phyloP scores from a whole-genome alignment of 2,113 vertebrate genomes.

The Rafetus swinhoei region DNA sequence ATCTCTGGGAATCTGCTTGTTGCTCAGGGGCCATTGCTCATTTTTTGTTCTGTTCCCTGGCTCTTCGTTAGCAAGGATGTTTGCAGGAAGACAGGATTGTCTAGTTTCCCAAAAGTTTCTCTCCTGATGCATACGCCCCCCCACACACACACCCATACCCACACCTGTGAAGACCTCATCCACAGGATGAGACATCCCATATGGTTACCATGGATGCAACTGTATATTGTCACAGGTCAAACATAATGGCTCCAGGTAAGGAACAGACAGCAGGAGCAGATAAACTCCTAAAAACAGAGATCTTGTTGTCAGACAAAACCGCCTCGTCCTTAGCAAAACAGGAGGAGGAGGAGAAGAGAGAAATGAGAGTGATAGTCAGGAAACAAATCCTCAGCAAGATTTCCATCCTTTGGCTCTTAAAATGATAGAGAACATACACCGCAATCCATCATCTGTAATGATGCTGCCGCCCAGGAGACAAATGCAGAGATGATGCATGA shows the following conservation, averaged over 20 bases:
- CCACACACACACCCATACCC: no score
- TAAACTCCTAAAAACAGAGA: background rate
- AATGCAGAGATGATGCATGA: background rate
- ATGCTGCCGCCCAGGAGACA: rapidly evolving
- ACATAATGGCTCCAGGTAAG: background rate
- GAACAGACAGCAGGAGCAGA: constrained; percentile 17
- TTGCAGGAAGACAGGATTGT: background rate
- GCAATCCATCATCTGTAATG: background rate
- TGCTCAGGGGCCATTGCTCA: background rate
- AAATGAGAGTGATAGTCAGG: background rate
- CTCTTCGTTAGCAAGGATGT: background rate
- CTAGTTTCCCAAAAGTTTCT: background rate
- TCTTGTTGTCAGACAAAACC: background rate
- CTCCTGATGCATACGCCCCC: background rate
- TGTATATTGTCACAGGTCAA: background rate
- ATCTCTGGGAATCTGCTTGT: background rate
- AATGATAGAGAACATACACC: background rate
- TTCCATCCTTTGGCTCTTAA: background rate
- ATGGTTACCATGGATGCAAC: background rate
- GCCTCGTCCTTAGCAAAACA: background rate
- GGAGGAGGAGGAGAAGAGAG: background rate
- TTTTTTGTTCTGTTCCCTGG: background rate
- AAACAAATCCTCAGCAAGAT: background rate
- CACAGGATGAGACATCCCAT: background rate
- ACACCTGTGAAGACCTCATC: background rate